Base-by-base conservation (phyloP, 1,140 invertebrate species). In the Drosophila ironensis region DNA sequence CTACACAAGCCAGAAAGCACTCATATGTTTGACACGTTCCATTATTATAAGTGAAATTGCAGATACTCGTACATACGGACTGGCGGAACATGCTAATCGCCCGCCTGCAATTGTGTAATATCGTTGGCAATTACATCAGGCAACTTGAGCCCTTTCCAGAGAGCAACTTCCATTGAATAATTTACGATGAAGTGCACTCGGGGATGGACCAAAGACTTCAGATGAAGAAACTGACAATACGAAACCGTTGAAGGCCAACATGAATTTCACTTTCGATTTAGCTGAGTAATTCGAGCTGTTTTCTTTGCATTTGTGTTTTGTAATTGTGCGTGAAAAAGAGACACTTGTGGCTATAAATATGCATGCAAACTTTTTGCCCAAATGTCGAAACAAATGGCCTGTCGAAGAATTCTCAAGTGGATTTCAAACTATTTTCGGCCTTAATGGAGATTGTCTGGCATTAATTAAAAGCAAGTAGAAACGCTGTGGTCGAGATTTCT, bases 221-320 rank as follows among this genome's bases (percentile, higher is more conserved):
- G 11, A 30, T 27, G 11, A 28, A 28, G 11, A 30, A 30, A 30
- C 3, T 11, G n/a, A 45, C 42, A 45, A 52, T 19, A 42, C 33
- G 51, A 53, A 28, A 45, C 16, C 41, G 47, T 12, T 53, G 44
- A 66, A 59, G 66, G 25, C 53, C 20, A 44, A 24, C 20, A 12
- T 47, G 44, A 76, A 80, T 82, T 80, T 80, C 59, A 80, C 76
- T 72, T 80, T 78, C 46, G 12, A 28, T 64, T 52, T 50, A n/a
- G 51, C 48, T 45, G 42, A 50, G 63, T 67, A 64, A 51, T 50
- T 56, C 33, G 33, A 72, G 28, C 30, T 50, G 38, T 61, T 68
- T 74, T 46, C 28, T 46, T 51, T 67, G 20, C 20, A 24, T 27
- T 63, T 30, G 35, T 12, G 14, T 52, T 68, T 33, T 59, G 38